Base-by-base conservation (phyloP, 2,797 vertebrate species). In the Enteromius paludinosus region DNA sequence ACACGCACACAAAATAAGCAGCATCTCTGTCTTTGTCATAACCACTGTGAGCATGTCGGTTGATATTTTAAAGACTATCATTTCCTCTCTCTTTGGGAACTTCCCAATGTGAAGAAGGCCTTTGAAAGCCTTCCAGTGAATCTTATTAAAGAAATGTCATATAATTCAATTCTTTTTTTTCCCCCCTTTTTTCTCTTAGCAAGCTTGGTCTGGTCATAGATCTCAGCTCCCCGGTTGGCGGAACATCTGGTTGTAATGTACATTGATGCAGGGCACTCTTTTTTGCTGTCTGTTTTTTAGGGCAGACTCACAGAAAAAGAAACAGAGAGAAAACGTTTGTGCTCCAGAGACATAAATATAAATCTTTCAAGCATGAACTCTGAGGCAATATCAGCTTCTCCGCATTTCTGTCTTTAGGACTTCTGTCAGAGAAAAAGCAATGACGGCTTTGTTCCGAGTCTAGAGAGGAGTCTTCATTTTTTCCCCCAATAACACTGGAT, bases 221-320 rank as follows among this genome's bases (percentile, higher is more conserved):
- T 83, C 79, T 80, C 83, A 65, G 80, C 71, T 88, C 81, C 20
- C 78, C 70, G 69, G 81, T 84, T 84, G 77, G 59, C 84, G 43
- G 71, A 86, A 91, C 92, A 93, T 93, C 90, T 94, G 93, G 88
- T 92, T 90, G 84, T 84, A 90, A 93, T 93, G 88, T 52, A 30
- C 62, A 74, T 76, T 72, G 64, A 83, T 87, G 89, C 87, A 84
- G 87, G 84, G 81, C 84, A 90, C 66, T 81, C 25, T 59, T 81
- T 81, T 84, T 83, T 62, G 66, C 59, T 79, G 61, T 85, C 69
- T 84, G 77, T 86, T 83, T 81, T 83, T 83, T 65, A 78, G 65
- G 65, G 49, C 49, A 79, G 66, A 68, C 65, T 45, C 62, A 25
- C 45, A 72, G 52, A 73, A 61, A 83, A 84, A 59, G 72, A n/a